phyloP scores from a whole-genome alignment of 2,888 invertebrate species.

The Muschampia staudingeri region DNA sequence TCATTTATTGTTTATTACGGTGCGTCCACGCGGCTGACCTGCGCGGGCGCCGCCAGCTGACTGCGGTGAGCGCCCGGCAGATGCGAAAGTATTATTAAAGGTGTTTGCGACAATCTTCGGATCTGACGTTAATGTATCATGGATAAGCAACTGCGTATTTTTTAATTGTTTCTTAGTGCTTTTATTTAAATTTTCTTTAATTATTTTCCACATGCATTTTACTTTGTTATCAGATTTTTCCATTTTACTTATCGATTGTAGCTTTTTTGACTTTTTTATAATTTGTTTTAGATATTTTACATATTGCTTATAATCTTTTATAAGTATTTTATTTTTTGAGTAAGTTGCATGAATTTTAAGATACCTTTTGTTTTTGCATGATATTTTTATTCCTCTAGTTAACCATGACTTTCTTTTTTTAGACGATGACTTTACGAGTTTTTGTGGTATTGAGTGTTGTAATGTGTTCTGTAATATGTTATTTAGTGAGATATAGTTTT shows the following conservation, averaged over 20 bases:
- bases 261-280: background rate
- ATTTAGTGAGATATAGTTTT: too few relatives aligned
- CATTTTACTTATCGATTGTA: slow-evolving; percentile 11
- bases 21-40: slow-evolving; percentile 3
- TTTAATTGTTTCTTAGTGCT: background rate
- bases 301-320: slow-evolving; percentile 2
- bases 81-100: background rate
- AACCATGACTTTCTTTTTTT: too few relatives aligned
- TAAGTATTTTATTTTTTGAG: background rate
- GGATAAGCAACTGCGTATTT: slow-evolving; percentile 1
- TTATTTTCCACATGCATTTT: slow-evolving; percentile 2
- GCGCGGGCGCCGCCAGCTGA: too few relatives aligned
- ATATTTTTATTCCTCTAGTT: too few relatives aligned
- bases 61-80: background rate
- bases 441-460: too few relatives aligned
- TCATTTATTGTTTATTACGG: background rate
- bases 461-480: too few relatives aligned
- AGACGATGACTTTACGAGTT: too few relatives aligned
- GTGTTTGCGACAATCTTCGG: background rate
- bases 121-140: slow-evolving; percentile 4
- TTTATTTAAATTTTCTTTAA: slow-evolving; percentile 5
- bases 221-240: slow-evolving; percentile 7
- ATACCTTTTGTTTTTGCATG: background rate
- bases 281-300: background rate
- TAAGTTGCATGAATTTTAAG: slow-evolving; percentile 8